Base-by-base conservation (phyloP, 1,140 invertebrate species). In the Galleria mellonella region DNA sequence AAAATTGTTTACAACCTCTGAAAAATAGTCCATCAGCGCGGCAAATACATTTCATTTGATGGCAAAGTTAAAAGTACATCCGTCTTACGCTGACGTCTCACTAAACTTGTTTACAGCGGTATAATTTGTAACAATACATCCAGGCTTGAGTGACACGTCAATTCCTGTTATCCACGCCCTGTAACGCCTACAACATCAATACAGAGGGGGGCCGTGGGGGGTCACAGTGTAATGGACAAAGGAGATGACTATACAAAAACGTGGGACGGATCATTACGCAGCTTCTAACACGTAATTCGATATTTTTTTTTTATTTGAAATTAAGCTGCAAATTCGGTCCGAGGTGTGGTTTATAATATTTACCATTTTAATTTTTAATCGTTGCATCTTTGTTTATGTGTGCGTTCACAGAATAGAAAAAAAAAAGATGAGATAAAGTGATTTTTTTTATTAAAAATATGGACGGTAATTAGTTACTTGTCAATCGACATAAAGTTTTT, bases 181-280 rank as follows among this genome's bases (percentile, higher is more conserved):
- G 6, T 23, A 23, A 23, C 10, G 29, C 35, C 35, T 14, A 29
- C 32, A 14, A 28, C 10, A 30, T n/a, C 14, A 29, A 9, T 28
- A n/a, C 14, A 15, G n/a, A 3, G 31, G 5, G 9, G 37, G 17
- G 37, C 36, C n/a, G 37, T 10, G 9, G 14, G 2, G 23, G 37
- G 6, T 12, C 45, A 40, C 13, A n/a, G 1, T 28, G 9, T 13
- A 15, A 11, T 43, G 47, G 47, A 17, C 12, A 9, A 5, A 1
- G 13, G 17, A 9, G 50, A 53, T 66, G 62, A 66, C 52, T 59
- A 50, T 54, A 59, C 55, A 59, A 14, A 59, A 62, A 55, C 47
- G 51, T 48, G 38, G 50, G 31, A 65, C 54, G 59, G 55, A 53
- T 66, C 59, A 66, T 66, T 66, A 62, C 49, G 46, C 52, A 38